Base-by-base conservation (phyloP, 2,888 invertebrate genomes). In the Nyleta sp. region DNA sequence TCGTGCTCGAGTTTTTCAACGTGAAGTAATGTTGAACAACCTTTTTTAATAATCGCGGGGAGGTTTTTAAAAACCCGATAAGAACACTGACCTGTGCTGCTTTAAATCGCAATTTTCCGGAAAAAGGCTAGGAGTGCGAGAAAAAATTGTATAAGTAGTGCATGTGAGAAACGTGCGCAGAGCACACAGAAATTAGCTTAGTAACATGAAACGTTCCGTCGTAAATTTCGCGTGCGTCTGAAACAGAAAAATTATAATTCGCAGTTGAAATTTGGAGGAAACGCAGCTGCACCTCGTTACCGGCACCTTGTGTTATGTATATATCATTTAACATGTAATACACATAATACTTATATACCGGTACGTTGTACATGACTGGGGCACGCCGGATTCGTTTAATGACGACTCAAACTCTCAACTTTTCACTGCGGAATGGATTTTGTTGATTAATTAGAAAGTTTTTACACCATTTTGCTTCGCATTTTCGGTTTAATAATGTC, bases 211-310 rank as follows among this genome's bases (percentile, higher is more conserved):
- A 62, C 46, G 44, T 33, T 22, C n/a, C 24, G 40, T 62, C 62
- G 38, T 72, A 62, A 62, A 72, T 62, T 62, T 17, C 62, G 24
- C 40, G 20, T 46, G 18, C 22, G 48, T 50, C 28, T 31, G 48
- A n/a, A 44, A 46, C 20, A 46, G 35, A 62, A 72, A 72, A 72
- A 72, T 72, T 72, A 48, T 62, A 55, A 62, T 62, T 55, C 52
- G 33, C 46, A 28, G 24, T 7, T 44, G 62, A 55, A 55, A 62
- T 72, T 72, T 24, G 22, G 55, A 44, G 24, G 17, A 44, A 62
- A 33, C 53, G n/a, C 62, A 31, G 53, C 46, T 62, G 62, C 7
- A 20, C 15, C 62, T 62, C 48, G 62, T 62, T 62, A 62, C 48
- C 38, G 11, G n/a, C 62, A 38, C 46, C 62, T 20, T 38, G 62